phyloP scores from a whole-genome alignment of 2,888 invertebrate species.

The Eristalinus sepulchralis region DNA sequence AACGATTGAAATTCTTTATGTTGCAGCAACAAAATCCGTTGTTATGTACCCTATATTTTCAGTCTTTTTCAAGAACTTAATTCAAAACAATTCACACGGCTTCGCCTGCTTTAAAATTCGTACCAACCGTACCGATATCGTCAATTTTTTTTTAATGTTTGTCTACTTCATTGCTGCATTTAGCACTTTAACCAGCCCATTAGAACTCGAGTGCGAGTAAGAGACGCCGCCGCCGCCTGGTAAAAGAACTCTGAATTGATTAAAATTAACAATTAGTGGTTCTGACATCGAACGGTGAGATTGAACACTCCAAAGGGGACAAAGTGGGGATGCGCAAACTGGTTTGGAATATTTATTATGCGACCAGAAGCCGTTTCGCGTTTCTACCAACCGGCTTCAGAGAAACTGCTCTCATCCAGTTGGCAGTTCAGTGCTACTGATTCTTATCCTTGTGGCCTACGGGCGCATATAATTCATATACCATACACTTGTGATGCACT shows the following conservation, averaged over 20 bases:
- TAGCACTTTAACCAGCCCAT: slow-evolving; percentile 40
- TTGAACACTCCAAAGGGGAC: neutral
- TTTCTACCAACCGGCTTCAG: neutral
- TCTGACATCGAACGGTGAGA: slow-evolving; percentile 13
- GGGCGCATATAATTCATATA: slow-evolving; percentile 25
- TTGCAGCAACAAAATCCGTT: neutral
- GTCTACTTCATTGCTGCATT: slow-evolving; percentile 3
- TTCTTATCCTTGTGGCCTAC: slow-evolving; percentile 1
- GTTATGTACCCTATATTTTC: neutral
- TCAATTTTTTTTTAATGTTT: neutral
- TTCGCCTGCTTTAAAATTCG: slow-evolving; percentile 2
- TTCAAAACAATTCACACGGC: slow-evolving; percentile 32
- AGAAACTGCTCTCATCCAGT: neutral
- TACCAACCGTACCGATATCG: neutral
- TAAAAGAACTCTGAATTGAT: slow-evolving; percentile 28
- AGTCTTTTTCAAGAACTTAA: neutral
- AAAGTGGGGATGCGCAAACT: slow-evolving; percentile 25
- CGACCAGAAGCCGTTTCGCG: slow-evolving; percentile 12
- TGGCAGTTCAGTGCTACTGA: slow-evolving; percentile 5
- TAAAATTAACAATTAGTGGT: slow-evolving; percentile 45
- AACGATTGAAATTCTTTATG: no score
- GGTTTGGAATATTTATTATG: slow-evolving; percentile 34
- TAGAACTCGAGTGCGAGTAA: slow-evolving; percentile 32
- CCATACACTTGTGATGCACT: neutral
- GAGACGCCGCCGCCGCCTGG: neutral